Base-by-base conservation (phyloP, 1,140 invertebrate species). In the Drosophila takahashii region DNA sequence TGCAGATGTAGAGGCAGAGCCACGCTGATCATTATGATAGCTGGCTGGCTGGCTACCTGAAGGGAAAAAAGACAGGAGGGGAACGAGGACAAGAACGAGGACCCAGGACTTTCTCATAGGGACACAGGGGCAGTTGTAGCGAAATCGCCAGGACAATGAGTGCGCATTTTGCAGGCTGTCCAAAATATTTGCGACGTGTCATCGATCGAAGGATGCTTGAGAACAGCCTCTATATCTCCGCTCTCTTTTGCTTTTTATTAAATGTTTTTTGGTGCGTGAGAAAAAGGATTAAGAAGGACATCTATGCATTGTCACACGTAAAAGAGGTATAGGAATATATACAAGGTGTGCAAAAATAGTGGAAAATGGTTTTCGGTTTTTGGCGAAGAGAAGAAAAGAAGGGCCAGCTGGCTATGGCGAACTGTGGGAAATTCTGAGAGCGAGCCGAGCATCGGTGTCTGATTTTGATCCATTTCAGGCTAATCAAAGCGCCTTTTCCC, bases 201-300 rank as follows among this genome's bases (percentile, higher is more conserved):
- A 85, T 77, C 65, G 50, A 29, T 62, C 69, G 77, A 80, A 80
- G 53, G 73, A 86, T 71, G 83, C 81, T 86, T 87, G 81, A 87
- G 81, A 86, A 87, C 70, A 34, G 22, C 10, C 39, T n/a, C 39
- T 13, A 32, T 8, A 22, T 22, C 22, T 1, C 22, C 22, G 36
- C 22, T 18, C 16, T 74, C 47, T 77, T 22, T 22, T 22, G 22
- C 32, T 76, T 83, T 78, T 83, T 86, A 81, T 65, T 72, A 71
- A 89, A 77, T 79, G 79, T 77, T 87, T 87, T 84, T 84, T 87
- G 84, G 85, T 87, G 84, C 84, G 84, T 87, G 84, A 87, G 84
- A 87, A 87, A 86, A 89, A 87, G 84, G 84, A 87, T 87, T 87
- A 87, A 80, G 66, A 4, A 32, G 29, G 8, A 32, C 29, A 9